These are phyloP conservation scores for Hydropsyche tenuis DNA, from an alignment of 1,140 invertebrate genomes.

Conservation along the genomic window DNA sequence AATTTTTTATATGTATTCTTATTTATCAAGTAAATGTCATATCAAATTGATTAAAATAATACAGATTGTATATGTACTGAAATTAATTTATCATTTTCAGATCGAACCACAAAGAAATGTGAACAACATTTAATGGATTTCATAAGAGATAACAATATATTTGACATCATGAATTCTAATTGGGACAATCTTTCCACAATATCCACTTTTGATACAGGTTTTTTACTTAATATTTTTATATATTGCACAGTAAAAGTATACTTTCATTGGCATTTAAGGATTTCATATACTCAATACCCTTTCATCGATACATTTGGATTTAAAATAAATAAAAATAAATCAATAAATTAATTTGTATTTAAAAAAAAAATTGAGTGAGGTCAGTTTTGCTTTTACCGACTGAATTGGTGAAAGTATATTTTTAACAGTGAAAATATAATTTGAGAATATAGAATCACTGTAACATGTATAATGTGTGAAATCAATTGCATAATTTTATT, in stretches of 20 bases:
- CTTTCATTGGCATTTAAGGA: neutral
- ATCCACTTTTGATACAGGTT: slow-evolving; percentile 23
- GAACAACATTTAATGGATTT: neutral
- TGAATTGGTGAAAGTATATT: too few species aligned
- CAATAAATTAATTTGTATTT: too few species aligned
- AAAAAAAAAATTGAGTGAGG: too few species aligned
- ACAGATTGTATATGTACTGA: neutral
- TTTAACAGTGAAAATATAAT: too few species aligned
- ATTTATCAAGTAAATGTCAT: too few species aligned
- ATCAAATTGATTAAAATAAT: slow-evolving; percentile 1
- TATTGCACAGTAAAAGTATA: neutral
- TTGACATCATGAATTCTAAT: neutral
- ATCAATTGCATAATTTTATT: neutral
- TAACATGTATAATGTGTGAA: neutral
- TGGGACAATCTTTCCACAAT: slow-evolving; percentile 23
- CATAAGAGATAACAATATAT: neutral
- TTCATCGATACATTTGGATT: too few species aligned
- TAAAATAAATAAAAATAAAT: too few species aligned
- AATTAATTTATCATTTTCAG: neutral
- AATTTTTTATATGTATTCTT: too few species aligned
- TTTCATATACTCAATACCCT: neutral
- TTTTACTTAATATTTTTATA: neutral
- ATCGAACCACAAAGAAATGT: too few species aligned
- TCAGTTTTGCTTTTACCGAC: too few species aligned
- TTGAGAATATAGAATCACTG: neutral